A percentile compares a stretch with the other conserved stretches of the same genome.
Evolutionary conservation across 2,113 vertebrate genomes (phyloP).

Genomic region (Gambusia holbrooki): DNA sequence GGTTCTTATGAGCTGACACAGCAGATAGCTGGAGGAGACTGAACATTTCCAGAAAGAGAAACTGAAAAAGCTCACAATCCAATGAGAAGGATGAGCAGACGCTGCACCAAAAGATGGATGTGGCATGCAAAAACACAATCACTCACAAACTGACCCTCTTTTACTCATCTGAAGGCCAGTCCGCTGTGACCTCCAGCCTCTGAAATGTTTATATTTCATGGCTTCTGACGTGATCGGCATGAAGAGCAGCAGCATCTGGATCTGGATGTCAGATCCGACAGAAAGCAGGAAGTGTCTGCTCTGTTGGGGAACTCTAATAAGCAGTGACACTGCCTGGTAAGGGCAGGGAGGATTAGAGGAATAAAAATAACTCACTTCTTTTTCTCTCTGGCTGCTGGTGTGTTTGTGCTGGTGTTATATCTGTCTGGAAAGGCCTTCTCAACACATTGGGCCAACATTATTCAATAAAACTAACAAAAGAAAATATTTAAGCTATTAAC

Average conservation of each 20-base stretch:
- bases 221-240: background rate
- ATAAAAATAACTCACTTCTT: conserved; percentile 67
- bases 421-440: conserved; percentile 10
- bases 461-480: background rate
- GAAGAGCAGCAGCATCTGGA: background rate
- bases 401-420: background rate
- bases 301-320: conserved; percentile 58
- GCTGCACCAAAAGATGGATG: background rate
- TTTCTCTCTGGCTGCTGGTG: conserved; percentile 29
- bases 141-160: background rate
- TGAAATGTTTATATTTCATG: background rate
- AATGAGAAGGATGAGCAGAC: conserved; percentile 9
- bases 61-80: background rate
- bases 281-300: conserved; percentile 59
- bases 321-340: conserved; percentile 62
- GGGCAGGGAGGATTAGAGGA: conserved; percentile 71
- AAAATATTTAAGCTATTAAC: background rate
- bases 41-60: conserved; percentile 7
- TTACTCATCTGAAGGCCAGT: background rate
- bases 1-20: conserved; percentile 4
- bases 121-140: background rate
- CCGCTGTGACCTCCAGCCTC: background rate
- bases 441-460: background rate
- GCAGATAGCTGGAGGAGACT: background rate
- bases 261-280: conserved; percentile 28